Evolutionary conservation across 2,797 vertebrate genomes (phyloP).

Genomic region (Acestrorhynchus altus): DNA sequence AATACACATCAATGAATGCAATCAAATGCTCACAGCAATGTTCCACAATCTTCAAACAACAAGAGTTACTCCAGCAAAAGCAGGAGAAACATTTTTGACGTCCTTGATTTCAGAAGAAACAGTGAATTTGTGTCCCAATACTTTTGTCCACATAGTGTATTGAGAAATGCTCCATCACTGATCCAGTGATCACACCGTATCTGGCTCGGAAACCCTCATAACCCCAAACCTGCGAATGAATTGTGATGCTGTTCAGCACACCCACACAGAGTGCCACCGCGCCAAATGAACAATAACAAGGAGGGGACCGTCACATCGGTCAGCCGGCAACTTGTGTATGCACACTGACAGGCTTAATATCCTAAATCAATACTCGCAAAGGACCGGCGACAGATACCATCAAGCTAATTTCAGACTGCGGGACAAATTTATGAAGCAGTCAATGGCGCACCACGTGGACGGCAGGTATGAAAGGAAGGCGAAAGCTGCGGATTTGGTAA

Average conservation of each 20-base stretch:
- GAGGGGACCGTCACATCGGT: constrained; percentile 70
- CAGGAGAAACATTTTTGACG: too few relatives aligned
- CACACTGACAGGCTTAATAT: constrained; percentile 75
- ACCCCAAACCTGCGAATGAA: constrained; percentile 24
- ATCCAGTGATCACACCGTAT: constrained; percentile 11
- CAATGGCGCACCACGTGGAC: constrained; percentile 61
- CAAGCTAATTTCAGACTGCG: constrained; percentile 76
- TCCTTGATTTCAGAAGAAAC: too few relatives aligned
- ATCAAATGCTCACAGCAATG: too few relatives aligned
- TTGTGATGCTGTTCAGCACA: neutral
- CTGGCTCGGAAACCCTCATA: constrained; percentile 27
- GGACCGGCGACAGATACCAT: constrained; percentile 77
- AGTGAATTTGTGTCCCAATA: too few relatives aligned
- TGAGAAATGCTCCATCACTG: neutral
- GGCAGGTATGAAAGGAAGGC: constrained; percentile 50
- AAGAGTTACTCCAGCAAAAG: too few relatives aligned
- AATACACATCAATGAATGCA: too few relatives aligned
- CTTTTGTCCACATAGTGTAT: too few relatives aligned
- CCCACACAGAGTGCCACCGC: constrained; percentile 7
- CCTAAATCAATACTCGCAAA: constrained; percentile 78
- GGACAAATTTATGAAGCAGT: constrained; percentile 78
- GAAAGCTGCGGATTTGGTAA: constrained; percentile 66
- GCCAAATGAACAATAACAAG: constrained; percentile 59
- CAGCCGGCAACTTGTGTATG: constrained; percentile 63
- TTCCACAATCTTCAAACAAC: too few relatives aligned